Conservation (phyloP, 2,888 invertebrate genomes). For the Drosophila rubida region DNA sequence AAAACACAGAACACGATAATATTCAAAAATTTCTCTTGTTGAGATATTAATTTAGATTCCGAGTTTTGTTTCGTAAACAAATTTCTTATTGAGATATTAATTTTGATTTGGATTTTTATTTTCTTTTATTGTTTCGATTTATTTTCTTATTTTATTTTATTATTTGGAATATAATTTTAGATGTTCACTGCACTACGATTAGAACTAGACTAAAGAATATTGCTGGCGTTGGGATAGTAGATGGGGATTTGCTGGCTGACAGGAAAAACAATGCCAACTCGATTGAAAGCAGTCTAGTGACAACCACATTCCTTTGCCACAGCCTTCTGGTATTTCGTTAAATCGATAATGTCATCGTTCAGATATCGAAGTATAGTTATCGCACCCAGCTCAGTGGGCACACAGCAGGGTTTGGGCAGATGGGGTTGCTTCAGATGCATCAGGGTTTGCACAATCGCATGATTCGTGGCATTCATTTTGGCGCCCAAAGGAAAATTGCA, state of each 20-base stretch:
- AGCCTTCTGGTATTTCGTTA: slow-evolving; percentile 98
- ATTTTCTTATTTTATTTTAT: background rate
- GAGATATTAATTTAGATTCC: no score
- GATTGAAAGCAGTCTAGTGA: slow-evolving; percentile 87
- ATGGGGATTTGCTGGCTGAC: background rate
- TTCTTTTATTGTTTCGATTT: background rate
- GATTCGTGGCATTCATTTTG: slow-evolving; percentile 97
- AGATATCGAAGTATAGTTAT: slow-evolving; percentile 96
- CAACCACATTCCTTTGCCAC: slow-evolving; percentile 98
- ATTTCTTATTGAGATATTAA: background rate
- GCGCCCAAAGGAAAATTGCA: slow-evolving; percentile 96
- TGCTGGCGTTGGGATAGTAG: background rate
- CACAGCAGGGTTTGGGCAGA: slow-evolving; percentile 96
- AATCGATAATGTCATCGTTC: slow-evolving; percentile 94
- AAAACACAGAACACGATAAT: background rate
- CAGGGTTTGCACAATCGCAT: slow-evolving; percentile 96
- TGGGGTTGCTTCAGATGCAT: slow-evolving; percentile 93
- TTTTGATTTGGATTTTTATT: background rate
- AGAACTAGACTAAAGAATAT: background rate
- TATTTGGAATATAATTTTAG: background rate
- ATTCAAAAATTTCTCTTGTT: background rate
- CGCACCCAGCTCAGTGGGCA: slow-evolving; percentile 93
- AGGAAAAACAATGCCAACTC: background rate
- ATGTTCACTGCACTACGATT: background rate
- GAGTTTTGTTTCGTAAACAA: background rate